These are phyloP conservation scores for Drosophila santomea DNA, from an alignment of 1,140 invertebrate species.

Conservation along the genomic window DNA sequence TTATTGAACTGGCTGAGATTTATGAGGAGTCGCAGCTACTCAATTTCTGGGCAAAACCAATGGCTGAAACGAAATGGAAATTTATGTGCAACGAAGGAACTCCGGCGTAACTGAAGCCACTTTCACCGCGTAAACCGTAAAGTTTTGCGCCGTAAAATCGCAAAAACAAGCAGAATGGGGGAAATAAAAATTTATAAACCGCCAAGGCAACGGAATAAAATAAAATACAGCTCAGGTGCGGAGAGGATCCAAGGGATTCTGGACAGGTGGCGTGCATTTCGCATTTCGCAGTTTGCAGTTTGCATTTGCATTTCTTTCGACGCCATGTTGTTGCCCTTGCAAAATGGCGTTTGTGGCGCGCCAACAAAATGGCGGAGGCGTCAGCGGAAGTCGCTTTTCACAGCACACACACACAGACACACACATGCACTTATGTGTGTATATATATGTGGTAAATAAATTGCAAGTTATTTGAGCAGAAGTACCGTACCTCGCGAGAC, in stretches of 20 bases:
- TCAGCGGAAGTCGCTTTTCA: conserved; percentile 82
- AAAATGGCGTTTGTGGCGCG: conserved; percentile 77
- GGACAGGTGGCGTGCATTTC: conserved; percentile 52
- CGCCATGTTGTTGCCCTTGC: conserved; percentile 71
- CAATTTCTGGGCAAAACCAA: conserved; percentile 76
- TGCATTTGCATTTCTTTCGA: conserved; percentile 69
- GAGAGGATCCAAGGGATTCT: conserved; percentile 38
- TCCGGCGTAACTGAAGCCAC: conserved; percentile 48
- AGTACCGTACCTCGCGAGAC: conserved; percentile 61
- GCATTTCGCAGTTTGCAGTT: conserved; percentile 31
- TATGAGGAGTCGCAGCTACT: conserved; percentile 71
- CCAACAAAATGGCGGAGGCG: conserved; percentile 81
- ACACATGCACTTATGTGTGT: background rate
- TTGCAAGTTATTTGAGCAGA: conserved; percentile 81
- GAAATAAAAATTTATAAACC: conserved; percentile 79
- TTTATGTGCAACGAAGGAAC: conserved; percentile 65
- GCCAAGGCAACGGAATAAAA: conserved; percentile 67
- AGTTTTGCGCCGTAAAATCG: conserved; percentile 67
- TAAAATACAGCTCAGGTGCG: conserved; percentile 57
- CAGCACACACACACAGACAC: conserved; percentile 35
- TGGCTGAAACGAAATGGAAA: conserved; percentile 79
- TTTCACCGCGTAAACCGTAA: conserved; percentile 76
- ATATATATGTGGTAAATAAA: conserved; percentile 60
- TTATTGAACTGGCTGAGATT: conserved; percentile 78
- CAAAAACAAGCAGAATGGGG: conserved; percentile 41